phyloP scores from a whole-genome alignment of 1,140 invertebrate genomes.

The Gonatopus flavifemur region DNA sequence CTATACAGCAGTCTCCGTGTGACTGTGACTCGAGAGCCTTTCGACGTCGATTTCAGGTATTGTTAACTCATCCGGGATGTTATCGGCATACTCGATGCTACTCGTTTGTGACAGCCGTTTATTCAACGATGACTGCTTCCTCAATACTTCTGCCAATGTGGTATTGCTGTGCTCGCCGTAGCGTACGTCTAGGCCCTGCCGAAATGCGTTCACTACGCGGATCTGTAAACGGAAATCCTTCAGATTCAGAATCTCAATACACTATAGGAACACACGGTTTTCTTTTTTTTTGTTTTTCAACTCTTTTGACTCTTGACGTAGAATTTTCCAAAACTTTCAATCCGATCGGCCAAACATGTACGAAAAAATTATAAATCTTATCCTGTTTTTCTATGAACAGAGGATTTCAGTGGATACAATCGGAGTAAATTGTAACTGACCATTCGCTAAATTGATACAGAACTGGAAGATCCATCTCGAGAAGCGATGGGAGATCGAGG shows the following conservation, averaged over 20 bases:
- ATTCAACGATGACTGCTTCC: constrained; percentile 86
- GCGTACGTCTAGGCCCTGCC: constrained; percentile 94
- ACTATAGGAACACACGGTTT: neutral
- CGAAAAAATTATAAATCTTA: too few species aligned
- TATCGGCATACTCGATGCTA: constrained; percentile 89
- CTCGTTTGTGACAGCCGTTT: constrained; percentile 88
- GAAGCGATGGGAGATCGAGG: too few species aligned
- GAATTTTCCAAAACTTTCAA: too few species aligned
- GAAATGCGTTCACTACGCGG: constrained; percentile 98
- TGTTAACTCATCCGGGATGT: constrained; percentile 82
- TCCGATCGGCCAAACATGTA: too few species aligned
- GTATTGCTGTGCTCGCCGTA: constrained; percentile 87
- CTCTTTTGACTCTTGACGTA: too few species aligned
- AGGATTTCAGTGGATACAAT: too few species aligned
- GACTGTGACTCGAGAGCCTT: constrained; percentile 85
- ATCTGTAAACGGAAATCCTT: constrained; percentile 72
- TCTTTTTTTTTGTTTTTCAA: constrained; percentile 3
- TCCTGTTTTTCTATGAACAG: too few species aligned
- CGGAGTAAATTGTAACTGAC: too few species aligned
- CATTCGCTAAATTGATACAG: too few species aligned
- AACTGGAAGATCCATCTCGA: too few species aligned
- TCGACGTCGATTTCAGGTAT: constrained; percentile 89
- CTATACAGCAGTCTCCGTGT: constrained; percentile 91
- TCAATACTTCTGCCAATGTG: constrained; percentile 84
- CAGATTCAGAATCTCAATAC: constrained; percentile 9